Conservation (phyloP, 2,797 vertebrate species). For the Prionace glauca region DNA sequence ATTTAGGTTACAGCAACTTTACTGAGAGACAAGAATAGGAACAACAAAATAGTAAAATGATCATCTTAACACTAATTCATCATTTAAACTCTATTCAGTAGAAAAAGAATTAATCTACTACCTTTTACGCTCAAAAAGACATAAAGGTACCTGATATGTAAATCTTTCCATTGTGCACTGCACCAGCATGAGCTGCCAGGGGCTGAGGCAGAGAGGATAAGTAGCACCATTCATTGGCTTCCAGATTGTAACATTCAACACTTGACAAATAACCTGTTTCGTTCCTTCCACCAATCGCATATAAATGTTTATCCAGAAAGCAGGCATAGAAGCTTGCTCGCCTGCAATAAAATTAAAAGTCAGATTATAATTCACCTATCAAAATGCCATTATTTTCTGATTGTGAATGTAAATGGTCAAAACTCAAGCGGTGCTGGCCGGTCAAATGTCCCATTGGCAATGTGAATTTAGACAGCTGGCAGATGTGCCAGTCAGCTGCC, state of each 20-base stretch:
- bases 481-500: not conserved
- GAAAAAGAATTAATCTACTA: not conserved
- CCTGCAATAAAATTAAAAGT: conserved; percentile 58
- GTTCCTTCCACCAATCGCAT: conserved; percentile 93
- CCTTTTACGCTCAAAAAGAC: not conserved
- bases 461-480: not conserved
- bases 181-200: conserved; percentile 89
- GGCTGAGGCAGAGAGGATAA: conserved; percentile 89
- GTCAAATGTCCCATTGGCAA: not conserved
- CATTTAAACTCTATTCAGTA: not conserved
- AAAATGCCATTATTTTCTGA: not conserved
- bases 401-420: not conserved
- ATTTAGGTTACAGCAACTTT: not conserved
- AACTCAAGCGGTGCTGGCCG: not conserved
- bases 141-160: conserved; percentile 83
- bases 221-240: conserved; percentile 97
- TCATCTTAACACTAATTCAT: not conserved
- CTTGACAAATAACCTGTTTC: conserved; percentile 96
- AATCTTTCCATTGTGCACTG: conserved; percentile 94
- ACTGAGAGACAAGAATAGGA: not conserved
- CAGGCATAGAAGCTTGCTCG: conserved; percentile 98
- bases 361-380: not conserved
- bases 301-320: conserved; percentile 90
- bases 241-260: conserved; percentile 93
- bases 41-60: not conserved